These are phyloP conservation scores for Anoplopoma fimbria DNA, from an alignment of 2,113 vertebrate genomes.

Conservation along the genomic window DNA sequence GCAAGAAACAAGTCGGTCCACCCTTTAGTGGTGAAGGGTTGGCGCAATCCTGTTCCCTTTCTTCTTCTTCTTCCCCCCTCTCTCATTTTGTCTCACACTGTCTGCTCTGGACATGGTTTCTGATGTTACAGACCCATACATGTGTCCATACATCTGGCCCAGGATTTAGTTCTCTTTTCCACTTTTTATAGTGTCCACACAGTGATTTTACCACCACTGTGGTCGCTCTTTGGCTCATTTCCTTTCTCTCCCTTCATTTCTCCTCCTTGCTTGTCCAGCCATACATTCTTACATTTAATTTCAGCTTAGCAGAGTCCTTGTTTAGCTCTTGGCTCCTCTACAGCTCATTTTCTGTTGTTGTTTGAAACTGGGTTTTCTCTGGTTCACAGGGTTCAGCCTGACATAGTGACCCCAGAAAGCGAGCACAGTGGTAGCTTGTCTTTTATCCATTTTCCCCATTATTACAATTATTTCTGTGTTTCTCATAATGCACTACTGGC, in stretches of 20 bases:
- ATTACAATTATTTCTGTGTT: constrained; percentile 27
- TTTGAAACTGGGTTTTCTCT: constrained; percentile 36
- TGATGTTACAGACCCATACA: constrained; percentile 54
- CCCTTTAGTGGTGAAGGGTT: constrained; percentile 69
- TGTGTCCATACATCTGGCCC: constrained; percentile 45
- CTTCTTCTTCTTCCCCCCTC: constrained; percentile 22
- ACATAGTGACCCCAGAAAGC: constrained; percentile 46
- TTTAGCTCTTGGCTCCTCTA: constrained; percentile 63
- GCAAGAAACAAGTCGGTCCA: constrained; percentile 61
- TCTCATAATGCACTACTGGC: constrained; percentile 31
- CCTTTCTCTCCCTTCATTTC: constrained; percentile 34
- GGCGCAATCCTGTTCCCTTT: constrained; percentile 35
- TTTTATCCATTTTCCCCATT: constrained; percentile 7
- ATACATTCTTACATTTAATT: constrained; percentile 71
- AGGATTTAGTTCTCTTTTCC: constrained; percentile 42
- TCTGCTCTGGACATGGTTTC: constrained; percentile 43
- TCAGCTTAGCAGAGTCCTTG: constrained; percentile 66
- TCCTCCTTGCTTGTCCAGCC: constrained; percentile 39
- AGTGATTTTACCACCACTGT: constrained; percentile 56
- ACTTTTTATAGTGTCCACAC: constrained; percentile 63
- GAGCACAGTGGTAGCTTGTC: constrained; percentile 2
- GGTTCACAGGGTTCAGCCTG: constrained; percentile 65
- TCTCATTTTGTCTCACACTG: constrained; percentile 54
- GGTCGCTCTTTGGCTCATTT: constrained; percentile 51
- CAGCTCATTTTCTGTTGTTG: constrained; percentile 56